Conservation (phyloP, 2,888 invertebrate species). For the Hirtodrosophila duncani region DNA sequence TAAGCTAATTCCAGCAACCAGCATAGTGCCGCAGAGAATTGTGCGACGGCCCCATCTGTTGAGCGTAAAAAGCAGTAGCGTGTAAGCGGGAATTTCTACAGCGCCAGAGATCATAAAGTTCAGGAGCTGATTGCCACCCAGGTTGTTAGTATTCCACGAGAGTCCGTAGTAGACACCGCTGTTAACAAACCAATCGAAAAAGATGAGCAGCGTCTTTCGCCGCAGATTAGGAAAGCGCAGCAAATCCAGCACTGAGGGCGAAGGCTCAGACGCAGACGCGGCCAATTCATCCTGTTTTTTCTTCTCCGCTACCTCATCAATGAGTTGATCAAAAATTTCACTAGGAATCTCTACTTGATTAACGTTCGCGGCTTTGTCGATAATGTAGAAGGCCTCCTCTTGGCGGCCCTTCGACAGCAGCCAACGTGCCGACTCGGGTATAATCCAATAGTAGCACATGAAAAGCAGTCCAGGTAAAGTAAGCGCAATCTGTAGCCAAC, state of each 20-base stretch:
- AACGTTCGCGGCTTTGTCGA: slow-evolving; percentile 83
- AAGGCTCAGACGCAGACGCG: slow-evolving; percentile 71
- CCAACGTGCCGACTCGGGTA: slow-evolving; percentile 88
- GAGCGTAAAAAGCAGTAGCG: slow-evolving; percentile 83
- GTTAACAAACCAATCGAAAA: slow-evolving; percentile 88
- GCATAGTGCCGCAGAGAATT: slow-evolving; percentile 84
- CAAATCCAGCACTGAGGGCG: slow-evolving; percentile 81
- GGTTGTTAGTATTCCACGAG: slow-evolving; percentile 86
- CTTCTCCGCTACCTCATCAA: slow-evolving; percentile 78
- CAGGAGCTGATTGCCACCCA: slow-evolving; percentile 86
- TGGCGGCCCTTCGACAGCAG: slow-evolving; percentile 82
- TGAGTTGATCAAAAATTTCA: slow-evolving; percentile 80
- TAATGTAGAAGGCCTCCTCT: slow-evolving; percentile 82
- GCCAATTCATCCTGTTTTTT: slow-evolving; percentile 54
- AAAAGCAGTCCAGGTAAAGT: slow-evolving; percentile 85
- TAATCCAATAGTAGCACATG: slow-evolving; percentile 85
- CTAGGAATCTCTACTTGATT: slow-evolving; percentile 82
- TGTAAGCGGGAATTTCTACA: slow-evolving; percentile 87
- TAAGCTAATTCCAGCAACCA: slow-evolving; percentile 82
- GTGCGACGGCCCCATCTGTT: slow-evolving; percentile 85
- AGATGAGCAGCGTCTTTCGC: slow-evolving; percentile 83
- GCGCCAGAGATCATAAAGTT: slow-evolving; percentile 87
- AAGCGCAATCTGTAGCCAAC: slow-evolving; percentile 84
- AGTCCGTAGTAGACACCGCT: slow-evolving; percentile 88
- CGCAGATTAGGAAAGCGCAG: slow-evolving; percentile 83